Percentiles rank a stretch among this genome's conserved stretches.
Conservation (phyloP, 2,888 invertebrate genomes). For the Drosophila tanythrix region DNA sequence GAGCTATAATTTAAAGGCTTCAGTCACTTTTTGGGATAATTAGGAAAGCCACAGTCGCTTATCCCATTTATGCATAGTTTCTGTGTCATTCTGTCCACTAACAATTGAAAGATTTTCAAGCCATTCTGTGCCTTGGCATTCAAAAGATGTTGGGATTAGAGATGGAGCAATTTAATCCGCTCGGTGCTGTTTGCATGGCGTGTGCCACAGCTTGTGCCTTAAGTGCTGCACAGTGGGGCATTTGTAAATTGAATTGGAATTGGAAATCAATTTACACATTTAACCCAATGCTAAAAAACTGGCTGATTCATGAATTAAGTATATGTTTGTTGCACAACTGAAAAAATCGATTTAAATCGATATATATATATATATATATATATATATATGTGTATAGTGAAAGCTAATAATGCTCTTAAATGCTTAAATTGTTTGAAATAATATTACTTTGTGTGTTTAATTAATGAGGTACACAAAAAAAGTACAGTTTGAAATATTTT, state of each 20-base stretch:
- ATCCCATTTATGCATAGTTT: neutral
- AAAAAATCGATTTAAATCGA: neutral
- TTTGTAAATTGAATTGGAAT: neutral
- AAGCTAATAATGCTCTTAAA: neutral
- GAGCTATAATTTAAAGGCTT: neutral
- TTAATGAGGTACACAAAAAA: neutral
- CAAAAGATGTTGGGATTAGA: constrained; percentile 29
- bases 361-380: neutral
- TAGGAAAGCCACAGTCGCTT: neutral
- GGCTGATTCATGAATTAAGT: neutral
- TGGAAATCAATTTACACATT: neutral
- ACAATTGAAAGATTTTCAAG: constrained; percentile 67
- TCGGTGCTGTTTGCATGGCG: constrained; percentile 3
- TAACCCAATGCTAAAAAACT: neutral
- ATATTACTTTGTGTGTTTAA: neutral
- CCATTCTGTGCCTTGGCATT: constrained; percentile 34
- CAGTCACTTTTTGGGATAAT: neutral
- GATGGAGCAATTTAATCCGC: constrained; percentile 31
- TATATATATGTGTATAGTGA: neutral
- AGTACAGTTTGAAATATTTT: neutral
- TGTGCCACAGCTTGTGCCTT: constrained; percentile 8
- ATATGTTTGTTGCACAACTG: neutral
- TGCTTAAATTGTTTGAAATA: neutral
- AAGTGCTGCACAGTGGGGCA: constrained; percentile 19
- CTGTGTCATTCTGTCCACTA: constrained; percentile 31